Percentiles rank a stretch among this genome's conserved stretches.
Conservation (phyloP, 2,113 vertebrate genomes). For the Laticauda laticaudata region DNA sequence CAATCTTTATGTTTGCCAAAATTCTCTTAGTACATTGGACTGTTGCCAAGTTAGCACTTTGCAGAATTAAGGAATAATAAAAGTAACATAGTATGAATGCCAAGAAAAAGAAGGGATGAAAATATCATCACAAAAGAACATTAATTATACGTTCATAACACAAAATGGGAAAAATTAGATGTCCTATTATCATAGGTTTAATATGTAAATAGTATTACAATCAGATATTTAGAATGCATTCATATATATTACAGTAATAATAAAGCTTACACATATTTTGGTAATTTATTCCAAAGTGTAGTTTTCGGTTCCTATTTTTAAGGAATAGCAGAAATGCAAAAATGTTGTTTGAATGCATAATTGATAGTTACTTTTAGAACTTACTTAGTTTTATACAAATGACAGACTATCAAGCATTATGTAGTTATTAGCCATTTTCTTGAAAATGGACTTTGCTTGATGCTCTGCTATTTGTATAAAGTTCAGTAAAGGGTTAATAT, state of each 20-base stretch:
- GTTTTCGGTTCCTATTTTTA: neutral
- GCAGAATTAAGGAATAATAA: slow-evolving; percentile 49
- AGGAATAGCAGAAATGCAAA: neutral
- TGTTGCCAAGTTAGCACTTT: slow-evolving; percentile 35
- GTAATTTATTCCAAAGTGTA: neutral
- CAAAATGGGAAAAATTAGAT: neutral
- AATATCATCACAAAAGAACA: slow-evolving; percentile 33
- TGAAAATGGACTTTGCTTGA: neutral
- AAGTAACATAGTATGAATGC: slow-evolving; percentile 25
- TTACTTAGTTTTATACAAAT: neutral
- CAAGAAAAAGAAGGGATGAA: neutral
- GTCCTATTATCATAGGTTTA: neutral
- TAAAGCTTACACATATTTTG: neutral
- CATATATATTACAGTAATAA: neutral
- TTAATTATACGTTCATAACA: neutral
- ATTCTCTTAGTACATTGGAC: slow-evolving; percentile 44
- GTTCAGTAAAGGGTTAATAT: neutral
- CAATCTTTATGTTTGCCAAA: slow-evolving; percentile 38
- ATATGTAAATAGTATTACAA: neutral
- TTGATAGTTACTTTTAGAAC: neutral
- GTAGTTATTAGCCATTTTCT: neutral
- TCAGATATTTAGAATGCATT: neutral
- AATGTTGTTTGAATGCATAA: neutral
- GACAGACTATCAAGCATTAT: neutral
- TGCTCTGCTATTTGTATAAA: neutral